phyloP scores from a whole-genome alignment of 1,140 invertebrate genomes.

The Odontomachus brunneus region DNA sequence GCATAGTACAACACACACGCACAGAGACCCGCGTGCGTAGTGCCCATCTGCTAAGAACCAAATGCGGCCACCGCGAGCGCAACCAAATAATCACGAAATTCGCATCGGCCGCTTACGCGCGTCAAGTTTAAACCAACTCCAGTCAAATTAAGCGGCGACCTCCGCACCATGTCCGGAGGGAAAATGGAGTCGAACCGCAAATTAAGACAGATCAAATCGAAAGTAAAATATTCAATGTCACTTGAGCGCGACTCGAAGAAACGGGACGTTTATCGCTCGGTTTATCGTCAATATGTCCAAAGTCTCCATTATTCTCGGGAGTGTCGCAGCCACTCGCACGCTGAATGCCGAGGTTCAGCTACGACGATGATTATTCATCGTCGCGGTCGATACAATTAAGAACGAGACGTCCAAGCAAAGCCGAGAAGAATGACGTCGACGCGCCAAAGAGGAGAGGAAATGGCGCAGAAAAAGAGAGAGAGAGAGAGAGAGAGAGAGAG shows the following conservation, averaged over 20 bases:
- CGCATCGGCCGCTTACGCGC: no score
- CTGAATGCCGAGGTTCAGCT: slow-evolving; percentile 6
- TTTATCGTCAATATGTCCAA: slow-evolving; percentile 52
- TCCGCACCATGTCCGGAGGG: no score
- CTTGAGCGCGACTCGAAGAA: background rate
- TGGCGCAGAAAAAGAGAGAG: background rate
- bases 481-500: slow-evolving; percentile 32
- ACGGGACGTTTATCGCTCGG: slow-evolving; percentile 3
- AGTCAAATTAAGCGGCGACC: no score
- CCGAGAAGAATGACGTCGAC: slow-evolving; percentile 32
- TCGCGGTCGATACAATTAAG: slow-evolving; percentile 39
- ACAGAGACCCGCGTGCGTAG: no score
- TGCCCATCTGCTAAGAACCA: no score
- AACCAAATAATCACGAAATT: no score
- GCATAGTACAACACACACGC: no score
- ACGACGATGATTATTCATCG: slow-evolving; percentile 44
- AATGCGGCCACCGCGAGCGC: no score
- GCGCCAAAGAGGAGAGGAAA: background rate
- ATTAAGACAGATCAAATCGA: background rate
- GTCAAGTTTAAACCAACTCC: no score
- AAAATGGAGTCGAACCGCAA: background rate
- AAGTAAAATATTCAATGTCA: background rate
- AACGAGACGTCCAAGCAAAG: background rate
- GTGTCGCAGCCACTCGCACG: background rate
- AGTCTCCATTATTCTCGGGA: slow-evolving; percentile 42